Conservation (phyloP, 2,888 invertebrate genomes). For the Heliconius charithonia region DNA sequence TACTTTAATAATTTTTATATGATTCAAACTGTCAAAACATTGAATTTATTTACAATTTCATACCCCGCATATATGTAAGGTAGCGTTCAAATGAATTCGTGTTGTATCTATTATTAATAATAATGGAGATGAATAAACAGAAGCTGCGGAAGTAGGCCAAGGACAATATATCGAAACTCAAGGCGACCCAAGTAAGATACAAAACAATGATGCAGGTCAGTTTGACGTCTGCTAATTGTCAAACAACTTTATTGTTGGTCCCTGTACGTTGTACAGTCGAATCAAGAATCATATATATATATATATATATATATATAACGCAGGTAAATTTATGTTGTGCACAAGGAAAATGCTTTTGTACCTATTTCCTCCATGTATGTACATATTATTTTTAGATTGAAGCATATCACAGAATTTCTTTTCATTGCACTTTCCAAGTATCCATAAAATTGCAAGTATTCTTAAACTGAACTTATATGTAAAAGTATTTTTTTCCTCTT, state of each 20-base stretch:
- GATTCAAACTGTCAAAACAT: not conserved
- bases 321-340: not conserved
- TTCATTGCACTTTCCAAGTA: no score
- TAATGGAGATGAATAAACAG: slow-evolving; percentile 58
- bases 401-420: not conserved
- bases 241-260: slow-evolving; percentile 45
- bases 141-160: slow-evolving; percentile 63
- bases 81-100: slow-evolving; percentile 34
- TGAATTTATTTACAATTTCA: slow-evolving; percentile 42
- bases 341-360: not conserved
- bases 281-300: not conserved
- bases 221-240: slow-evolving; percentile 45
- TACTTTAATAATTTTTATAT: no score
- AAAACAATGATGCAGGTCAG: slow-evolving; percentile 43
- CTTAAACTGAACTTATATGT: no score
- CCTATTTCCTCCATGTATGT: no score
- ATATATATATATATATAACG: no score
- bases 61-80: slow-evolving; percentile 58
- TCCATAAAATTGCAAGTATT: no score
- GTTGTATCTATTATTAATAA: slow-evolving; percentile 51
- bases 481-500: no score
- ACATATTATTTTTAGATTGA: not conserved
- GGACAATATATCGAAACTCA: slow-evolving; percentile 57
- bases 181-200: slow-evolving; percentile 42
- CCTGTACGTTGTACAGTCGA: not conserved